These are phyloP conservation scores for Lasioglossum figueresi DNA, from an alignment of 2,888 invertebrate genomes.

Conservation along the genomic window DNA sequence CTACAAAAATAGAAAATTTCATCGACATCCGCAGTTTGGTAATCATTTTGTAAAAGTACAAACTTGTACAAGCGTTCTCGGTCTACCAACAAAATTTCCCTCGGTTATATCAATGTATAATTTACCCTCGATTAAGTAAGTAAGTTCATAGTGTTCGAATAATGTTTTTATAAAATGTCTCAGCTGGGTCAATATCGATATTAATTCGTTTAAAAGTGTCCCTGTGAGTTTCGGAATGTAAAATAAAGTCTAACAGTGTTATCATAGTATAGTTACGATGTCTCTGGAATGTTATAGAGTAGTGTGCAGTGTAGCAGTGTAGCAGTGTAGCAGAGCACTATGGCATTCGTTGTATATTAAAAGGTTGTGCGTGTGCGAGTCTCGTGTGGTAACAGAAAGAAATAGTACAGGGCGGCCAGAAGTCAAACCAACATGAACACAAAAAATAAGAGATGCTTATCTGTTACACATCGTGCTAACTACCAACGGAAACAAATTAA, in stretches of 20 bases:
- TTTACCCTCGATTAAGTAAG: background rate
- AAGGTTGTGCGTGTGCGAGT: conserved; percentile 49
- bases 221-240: background rate
- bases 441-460: conserved; percentile 59
- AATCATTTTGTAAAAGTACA: background rate
- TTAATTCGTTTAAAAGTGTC: background rate
- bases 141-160: background rate
- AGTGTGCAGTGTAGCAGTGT: conserved; percentile 50
- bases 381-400: conserved; percentile 50
- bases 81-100: background rate
- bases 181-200: background rate
- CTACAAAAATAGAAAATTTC: too few species aligned
- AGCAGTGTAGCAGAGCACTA: conserved; percentile 45
- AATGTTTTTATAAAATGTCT: background rate
- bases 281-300: conserved; percentile 56
- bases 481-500: conserved; percentile 20
- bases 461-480: conserved; percentile 62
- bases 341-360: conserved; percentile 59
- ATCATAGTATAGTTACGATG: conserved; percentile 42
- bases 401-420: conserved; percentile 63
- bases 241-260: background rate
- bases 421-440: conserved; percentile 79
- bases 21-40: too few species aligned
- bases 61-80: background rate
- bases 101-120: background rate